Base-by-base conservation (phyloP, 2,888 invertebrate genomes). In the Tortricodes alternella region DNA sequence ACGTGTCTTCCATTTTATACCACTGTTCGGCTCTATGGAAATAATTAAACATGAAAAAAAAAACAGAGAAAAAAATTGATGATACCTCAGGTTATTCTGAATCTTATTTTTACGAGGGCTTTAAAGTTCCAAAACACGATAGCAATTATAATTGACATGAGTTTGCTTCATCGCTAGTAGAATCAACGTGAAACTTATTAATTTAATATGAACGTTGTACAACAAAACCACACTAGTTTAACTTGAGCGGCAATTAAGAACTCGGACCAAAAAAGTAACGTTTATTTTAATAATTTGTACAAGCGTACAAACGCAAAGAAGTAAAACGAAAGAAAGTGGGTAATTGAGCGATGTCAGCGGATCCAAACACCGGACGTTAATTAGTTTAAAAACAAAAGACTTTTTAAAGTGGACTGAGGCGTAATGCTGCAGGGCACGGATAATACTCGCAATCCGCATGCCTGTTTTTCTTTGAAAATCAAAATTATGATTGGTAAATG, bases 361-460 rank as follows among this genome's bases (percentile, higher is more conserved):
- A 72, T 75, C 68, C 70, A 67, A 67, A 71, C 67, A 62, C 62
- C 60, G 61, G 23, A 39, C 74, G 80, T 76, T 81, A 83, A 85
- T 88, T 84, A 84, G 80, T 83, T 83, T 67, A 70, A 79, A 79
- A 86, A 85, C 80, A 81, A 82, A 80, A 76, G 72, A 73, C 68
- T 65, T 62, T 66, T 52, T 21, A 43, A 35, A 16, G 43, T 43
- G 34, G 35, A 27, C 34, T 18, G 43, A 27, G n/a, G n/a, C 35
- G 38, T 44, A 4, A 8, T 19, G 43, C 51, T 34, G 43, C 18
- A 13, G 43, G 52, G 13, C 23, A 24, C 34, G 43, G 52, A 43
- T 51, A 43, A 51, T 11, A 39, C 32, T n/a, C 39, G 15, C 32
- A 4, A 29, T 9, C 21, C n/a, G 32, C 32, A 29, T 24, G 24